phyloP scores from a whole-genome alignment of 2,888 invertebrate species.

The Miltochrista miniata region DNA sequence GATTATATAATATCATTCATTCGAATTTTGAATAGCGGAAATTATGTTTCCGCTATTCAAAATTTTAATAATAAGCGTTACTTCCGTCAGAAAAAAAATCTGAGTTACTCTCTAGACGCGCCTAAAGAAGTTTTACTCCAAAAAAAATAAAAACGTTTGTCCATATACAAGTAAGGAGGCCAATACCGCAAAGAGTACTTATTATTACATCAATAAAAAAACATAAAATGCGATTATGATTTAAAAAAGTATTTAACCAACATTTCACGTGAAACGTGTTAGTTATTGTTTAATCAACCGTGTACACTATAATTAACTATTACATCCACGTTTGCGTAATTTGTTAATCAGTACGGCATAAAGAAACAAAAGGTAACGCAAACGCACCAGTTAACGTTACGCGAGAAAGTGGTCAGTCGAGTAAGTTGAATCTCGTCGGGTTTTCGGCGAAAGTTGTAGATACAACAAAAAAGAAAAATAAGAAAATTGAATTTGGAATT shows the following conservation, averaged over 20 bases:
- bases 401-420: conserved; percentile 33
- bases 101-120: no score
- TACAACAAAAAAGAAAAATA: conserved; percentile 26
- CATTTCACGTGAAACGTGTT: conserved; percentile 1
- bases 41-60: no score
- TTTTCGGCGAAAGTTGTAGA: conserved; percentile 46
- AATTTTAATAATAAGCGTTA: no score
- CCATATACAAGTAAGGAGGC: conserved; percentile 1
- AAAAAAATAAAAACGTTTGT: no score
- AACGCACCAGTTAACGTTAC: conserved; percentile 39
- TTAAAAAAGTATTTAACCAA: background rate
- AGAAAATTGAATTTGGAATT: conserved; percentile 29
- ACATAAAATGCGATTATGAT: background rate
- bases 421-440: conserved; percentile 29
- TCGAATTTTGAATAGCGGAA: no score
- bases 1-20: no score
- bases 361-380: conserved; percentile 45
- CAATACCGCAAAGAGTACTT: background rate
- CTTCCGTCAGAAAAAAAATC: no score
- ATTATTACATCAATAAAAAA: background rate
- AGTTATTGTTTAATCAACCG: conserved; percentile 1
- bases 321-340: conserved; percentile 43
- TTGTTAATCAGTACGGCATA: conserved; percentile 41
- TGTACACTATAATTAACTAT: conserved; percentile 10
- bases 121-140: no score